These are phyloP conservation scores for Pristionchus japonicus DNA, from an alignment of 2,888 invertebrate genomes.

Conservation along the genomic window DNA sequence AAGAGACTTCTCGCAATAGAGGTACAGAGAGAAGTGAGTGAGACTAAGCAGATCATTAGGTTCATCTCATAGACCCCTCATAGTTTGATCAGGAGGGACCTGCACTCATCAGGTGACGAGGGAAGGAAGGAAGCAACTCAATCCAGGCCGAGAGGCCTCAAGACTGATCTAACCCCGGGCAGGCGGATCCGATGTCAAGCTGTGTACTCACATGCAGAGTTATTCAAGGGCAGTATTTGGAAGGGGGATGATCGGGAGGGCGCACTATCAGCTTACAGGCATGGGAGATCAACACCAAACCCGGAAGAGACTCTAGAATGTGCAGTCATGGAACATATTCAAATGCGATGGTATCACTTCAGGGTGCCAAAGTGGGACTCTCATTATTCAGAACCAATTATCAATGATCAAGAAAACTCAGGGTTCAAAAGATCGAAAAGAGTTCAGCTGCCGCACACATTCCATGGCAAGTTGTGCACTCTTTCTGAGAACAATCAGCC, in stretches of 20 bases:
- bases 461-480: neutral
- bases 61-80: neutral
- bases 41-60: neutral
- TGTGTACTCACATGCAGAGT: constrained; percentile 20
- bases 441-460: neutral
- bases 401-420: too few relatives aligned
- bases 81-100: neutral
- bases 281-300: neutral
- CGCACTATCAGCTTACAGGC: neutral
- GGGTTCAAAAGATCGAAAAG: neutral
- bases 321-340: too few relatives aligned
- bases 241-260: neutral
- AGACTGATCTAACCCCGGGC: neutral
- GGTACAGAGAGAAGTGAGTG: neutral
- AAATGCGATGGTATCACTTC: neutral
- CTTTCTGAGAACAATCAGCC: too few relatives aligned
- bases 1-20: too few relatives aligned
- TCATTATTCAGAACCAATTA: neutral
- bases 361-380: neutral
- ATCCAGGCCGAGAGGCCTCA: neutral
- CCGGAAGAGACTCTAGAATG: neutral
- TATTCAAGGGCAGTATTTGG: neutral
- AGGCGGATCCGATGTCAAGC: neutral
- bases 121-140: neutral
- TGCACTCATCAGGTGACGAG: neutral